These are phyloP conservation scores for Pseudolaguvia tuberculata DNA, from an alignment of 2,113 vertebrate species.

Conservation along the genomic window DNA sequence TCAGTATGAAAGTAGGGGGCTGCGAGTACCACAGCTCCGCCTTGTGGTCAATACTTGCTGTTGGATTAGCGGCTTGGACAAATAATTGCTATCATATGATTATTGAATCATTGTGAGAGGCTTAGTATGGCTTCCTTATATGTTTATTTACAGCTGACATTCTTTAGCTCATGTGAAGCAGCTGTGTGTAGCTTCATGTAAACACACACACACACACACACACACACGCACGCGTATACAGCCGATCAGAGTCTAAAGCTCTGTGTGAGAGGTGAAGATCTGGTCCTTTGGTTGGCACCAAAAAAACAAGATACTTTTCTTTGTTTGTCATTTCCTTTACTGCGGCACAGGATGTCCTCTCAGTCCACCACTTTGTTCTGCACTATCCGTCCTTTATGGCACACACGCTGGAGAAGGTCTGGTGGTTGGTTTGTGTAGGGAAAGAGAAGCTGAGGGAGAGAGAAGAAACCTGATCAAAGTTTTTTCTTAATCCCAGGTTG, in stretches of 20 bases:
- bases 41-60: too few species aligned
- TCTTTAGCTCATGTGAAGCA: too few species aligned
- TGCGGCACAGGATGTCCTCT: neutral
- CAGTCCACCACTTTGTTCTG: neutral
- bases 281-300: conserved; percentile 12
- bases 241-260: neutral
- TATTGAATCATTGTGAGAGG: too few species aligned
- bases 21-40: too few species aligned
- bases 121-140: too few species aligned
- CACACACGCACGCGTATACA: neutral
- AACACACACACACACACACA: too few species aligned
- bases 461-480: too few species aligned
- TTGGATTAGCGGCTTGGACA: too few species aligned
- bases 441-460: conserved; percentile 3
- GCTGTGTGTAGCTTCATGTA: neutral
- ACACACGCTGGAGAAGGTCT: neutral
- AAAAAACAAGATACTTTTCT: conserved; percentile 65
- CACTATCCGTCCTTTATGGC: neutral
- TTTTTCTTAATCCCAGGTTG: neutral
- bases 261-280: neutral
- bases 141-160: too few species aligned
- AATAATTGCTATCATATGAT: too few species aligned
- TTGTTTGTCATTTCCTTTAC: conserved; percentile 61
- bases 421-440: neutral
- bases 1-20: too few species aligned